Conservation (phyloP, 2,797 vertebrate genomes). For the Cephalopachus bancanus region DNA sequence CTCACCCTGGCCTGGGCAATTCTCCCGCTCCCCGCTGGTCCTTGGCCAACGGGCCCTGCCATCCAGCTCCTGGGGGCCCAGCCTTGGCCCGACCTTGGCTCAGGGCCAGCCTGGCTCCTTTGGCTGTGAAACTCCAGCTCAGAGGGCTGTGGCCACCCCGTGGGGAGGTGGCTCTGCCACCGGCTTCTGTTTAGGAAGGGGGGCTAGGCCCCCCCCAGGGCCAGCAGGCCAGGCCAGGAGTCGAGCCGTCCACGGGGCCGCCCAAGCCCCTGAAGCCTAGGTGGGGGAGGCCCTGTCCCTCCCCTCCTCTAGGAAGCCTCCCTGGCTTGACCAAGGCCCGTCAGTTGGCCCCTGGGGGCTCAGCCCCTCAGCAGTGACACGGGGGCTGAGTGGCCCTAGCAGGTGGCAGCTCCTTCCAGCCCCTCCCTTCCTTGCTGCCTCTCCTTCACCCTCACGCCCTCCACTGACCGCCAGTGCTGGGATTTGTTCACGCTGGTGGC, state of each 20-base stretch:
- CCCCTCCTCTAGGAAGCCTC: neutral
- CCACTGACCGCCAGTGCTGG: no score
- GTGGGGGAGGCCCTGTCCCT: fast-evolving
- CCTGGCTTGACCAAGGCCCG: neutral
- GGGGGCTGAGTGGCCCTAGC: neutral
- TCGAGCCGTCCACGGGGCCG: neutral
- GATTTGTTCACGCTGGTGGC: no score
- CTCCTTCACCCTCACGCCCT: neutral
- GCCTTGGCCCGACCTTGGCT: neutral
- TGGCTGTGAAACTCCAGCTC: neutral
- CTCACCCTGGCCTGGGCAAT: neutral
- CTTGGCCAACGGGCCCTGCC: fast-evolving
- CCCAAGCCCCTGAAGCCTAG: neutral
- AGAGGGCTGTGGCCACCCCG: fast-evolving
- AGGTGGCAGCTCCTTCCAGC: neutral
- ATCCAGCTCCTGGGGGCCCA: neutral
- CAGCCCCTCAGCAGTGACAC: neutral
- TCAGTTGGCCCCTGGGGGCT: neutral
- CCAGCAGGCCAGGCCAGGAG: no score
- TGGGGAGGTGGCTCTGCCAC: neutral
- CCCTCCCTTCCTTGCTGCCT: neutral
- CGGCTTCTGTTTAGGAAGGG: no score
- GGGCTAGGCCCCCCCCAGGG: no score
- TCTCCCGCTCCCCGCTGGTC: neutral
- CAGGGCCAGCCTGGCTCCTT: neutral